Conservation (phyloP, 2,797 vertebrate genomes). For the Oreonectes daqikongensis region DNA sequence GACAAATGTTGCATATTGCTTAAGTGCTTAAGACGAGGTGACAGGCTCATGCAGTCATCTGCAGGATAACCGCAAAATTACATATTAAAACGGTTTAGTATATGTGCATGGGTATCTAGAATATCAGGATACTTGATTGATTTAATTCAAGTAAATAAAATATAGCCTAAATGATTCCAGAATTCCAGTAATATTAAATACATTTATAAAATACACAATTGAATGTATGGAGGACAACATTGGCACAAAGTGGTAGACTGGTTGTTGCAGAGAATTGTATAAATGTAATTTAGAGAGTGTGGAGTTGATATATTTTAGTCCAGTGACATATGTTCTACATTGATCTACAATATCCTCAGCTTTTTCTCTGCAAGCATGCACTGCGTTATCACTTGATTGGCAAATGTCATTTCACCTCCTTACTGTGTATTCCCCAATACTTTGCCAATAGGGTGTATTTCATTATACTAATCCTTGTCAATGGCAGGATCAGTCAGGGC, state of each 20-base stretch:
- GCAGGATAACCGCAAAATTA: too few relatives aligned
- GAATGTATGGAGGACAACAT: background rate
- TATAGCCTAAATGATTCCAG: too few relatives aligned
- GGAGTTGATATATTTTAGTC: background rate
- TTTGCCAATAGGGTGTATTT: background rate
- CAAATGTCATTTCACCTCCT: background rate
- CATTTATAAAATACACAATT: background rate
- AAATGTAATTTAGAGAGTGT: background rate
- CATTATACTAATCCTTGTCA: background rate
- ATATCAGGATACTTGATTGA: too few relatives aligned
- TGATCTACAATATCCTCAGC: background rate
- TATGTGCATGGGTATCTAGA: too few relatives aligned
- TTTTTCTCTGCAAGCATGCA: background rate
- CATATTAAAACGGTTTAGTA: too few relatives aligned
- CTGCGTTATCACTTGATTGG: background rate
- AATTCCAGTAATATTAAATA: too few relatives aligned
- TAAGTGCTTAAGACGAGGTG: too few relatives aligned
- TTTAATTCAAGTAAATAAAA: too few relatives aligned
- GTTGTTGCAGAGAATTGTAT: background rate
- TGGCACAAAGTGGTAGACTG: background rate
- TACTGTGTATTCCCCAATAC: background rate
- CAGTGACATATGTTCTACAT: background rate
- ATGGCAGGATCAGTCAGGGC: background rate
- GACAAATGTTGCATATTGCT: background rate
- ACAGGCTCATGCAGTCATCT: too few relatives aligned